These are phyloP conservation scores for Penaeus monodon DNA, from an alignment of 2,888 invertebrate genomes.

Conservation along the genomic window DNA sequence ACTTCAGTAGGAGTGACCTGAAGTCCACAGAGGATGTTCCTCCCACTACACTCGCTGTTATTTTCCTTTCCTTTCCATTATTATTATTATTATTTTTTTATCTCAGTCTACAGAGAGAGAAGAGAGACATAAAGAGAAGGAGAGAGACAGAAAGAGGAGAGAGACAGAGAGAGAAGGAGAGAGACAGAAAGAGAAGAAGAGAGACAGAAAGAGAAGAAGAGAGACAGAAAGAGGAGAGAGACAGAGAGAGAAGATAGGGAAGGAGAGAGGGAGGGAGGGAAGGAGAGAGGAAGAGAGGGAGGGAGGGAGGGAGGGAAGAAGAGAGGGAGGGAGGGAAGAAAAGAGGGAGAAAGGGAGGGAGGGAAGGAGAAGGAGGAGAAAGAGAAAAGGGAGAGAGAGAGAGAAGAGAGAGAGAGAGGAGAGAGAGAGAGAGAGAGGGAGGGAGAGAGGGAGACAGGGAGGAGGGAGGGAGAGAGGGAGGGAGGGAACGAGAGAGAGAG, in stretches of 20 bases:
- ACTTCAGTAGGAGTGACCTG: too few species aligned
- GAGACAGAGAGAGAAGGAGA: too few species aligned
- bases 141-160: not conserved
- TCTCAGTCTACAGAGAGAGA: too few species aligned
- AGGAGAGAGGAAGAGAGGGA: conserved; percentile 1
- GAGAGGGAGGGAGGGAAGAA: not conserved
- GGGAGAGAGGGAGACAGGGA: not conserved
- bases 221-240: too few species aligned
- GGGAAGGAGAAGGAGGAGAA: not conserved
- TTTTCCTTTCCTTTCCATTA: too few species aligned
- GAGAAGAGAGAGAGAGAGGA: not conserved
- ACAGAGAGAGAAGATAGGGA: not conserved
- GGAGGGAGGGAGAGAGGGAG: not conserved
- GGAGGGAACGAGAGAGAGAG: too few species aligned
- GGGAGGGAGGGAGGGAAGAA: not conserved
- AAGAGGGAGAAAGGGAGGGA: not conserved
- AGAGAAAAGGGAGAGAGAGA: not conserved
- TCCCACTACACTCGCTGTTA: too few species aligned
- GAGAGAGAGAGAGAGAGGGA: not conserved
- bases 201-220: too few species aligned
- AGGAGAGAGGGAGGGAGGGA: conserved; percentile 2
- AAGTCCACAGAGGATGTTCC: too few species aligned
- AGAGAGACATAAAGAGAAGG: too few species aligned
- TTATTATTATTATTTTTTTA: too few species aligned
- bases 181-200: too few species aligned